Percentiles rank a stretch among this genome's conserved stretches.
Evolutionary conservation across 2,888 invertebrate species (phyloP).

Genomic region (Autographa gamma): DNA sequence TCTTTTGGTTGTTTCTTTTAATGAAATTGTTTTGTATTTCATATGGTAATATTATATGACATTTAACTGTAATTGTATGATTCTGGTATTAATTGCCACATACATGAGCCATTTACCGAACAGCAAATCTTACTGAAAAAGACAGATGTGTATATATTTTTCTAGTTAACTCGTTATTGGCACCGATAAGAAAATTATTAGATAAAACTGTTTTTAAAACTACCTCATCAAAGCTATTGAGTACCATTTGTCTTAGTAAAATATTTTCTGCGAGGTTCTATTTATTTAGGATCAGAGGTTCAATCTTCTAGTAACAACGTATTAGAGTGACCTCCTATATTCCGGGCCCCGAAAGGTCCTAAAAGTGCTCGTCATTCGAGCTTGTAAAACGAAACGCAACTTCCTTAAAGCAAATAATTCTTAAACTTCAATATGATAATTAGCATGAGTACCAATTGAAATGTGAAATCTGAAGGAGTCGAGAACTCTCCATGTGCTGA

Average conservation of each 20-base stretch:
- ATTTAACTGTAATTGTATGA: too few species aligned
- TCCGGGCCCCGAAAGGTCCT: neutral
- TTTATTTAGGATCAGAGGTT: slow-evolving; percentile 1
- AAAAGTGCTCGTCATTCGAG: slow-evolving; percentile 1
- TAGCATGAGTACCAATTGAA: neutral
- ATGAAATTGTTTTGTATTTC: neutral
- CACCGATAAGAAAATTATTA: neutral
- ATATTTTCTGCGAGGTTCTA: neutral
- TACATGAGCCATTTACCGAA: too few species aligned
- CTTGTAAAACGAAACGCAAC: too few species aligned
- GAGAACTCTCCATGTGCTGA: slow-evolving; percentile 19
- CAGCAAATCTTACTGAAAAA: too few species aligned
- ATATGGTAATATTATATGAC: too few species aligned
- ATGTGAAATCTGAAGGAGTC: slow-evolving; percentile 21
- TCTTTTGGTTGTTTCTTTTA: slow-evolving; percentile 55
- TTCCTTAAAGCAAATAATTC: neutral
- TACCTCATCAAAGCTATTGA: neutral
- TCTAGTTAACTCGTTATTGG: slow-evolving; percentile 6
- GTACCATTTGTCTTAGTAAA: slow-evolving; percentile 2
- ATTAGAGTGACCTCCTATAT: slow-evolving; percentile 4
- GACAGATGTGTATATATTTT: too few species aligned
- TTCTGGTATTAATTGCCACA: too few species aligned
- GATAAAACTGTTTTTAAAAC: neutral
- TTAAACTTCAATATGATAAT: neutral
- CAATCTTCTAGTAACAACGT: slow-evolving; percentile 4